Evolutionary conservation across 2,113 vertebrate species (phyloP).

Genomic region (Carassius carassius): DNA sequence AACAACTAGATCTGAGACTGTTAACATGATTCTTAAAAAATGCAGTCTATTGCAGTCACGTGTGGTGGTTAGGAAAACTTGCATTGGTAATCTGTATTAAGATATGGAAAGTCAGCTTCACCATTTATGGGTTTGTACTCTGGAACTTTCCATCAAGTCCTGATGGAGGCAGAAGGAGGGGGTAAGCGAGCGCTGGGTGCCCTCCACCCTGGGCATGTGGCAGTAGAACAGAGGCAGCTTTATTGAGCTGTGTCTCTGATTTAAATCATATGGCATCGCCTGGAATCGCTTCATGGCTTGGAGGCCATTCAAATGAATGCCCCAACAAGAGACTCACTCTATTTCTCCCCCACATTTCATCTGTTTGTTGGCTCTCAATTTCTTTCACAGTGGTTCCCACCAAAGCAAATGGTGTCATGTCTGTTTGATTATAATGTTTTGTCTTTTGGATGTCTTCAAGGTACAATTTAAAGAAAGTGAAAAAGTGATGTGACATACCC

Average conservation of each 20-base stretch:
- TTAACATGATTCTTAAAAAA: background rate
- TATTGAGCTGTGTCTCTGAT: conserved; percentile 70
- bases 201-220: conserved; percentile 52
- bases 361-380: conserved; percentile 19
- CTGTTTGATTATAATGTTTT: too few species aligned
- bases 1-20: background rate
- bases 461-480: too few species aligned
- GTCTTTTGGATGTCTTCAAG: too few species aligned
- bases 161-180: conserved; percentile 8
- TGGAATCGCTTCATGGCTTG: conserved; percentile 58
- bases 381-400: background rate
- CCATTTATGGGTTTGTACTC: conserved; percentile 8
- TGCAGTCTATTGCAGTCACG: background rate
- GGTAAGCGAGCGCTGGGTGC: conserved; percentile 45
- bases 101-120: background rate
- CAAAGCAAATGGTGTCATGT: background rate
- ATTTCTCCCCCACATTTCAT: background rate
- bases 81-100: background rate
- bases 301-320: conserved; percentile 53
- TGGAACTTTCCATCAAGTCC: conserved; percentile 42
- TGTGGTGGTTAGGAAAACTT: background rate
- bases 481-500: too few species aligned
- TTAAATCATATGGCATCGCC: conserved; percentile 73
- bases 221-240: conserved; percentile 70
- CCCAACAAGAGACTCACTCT: conserved; percentile 49